phyloP scores from a whole-genome alignment of 1,140 invertebrate species.

The Stegodyphus dumicola region DNA sequence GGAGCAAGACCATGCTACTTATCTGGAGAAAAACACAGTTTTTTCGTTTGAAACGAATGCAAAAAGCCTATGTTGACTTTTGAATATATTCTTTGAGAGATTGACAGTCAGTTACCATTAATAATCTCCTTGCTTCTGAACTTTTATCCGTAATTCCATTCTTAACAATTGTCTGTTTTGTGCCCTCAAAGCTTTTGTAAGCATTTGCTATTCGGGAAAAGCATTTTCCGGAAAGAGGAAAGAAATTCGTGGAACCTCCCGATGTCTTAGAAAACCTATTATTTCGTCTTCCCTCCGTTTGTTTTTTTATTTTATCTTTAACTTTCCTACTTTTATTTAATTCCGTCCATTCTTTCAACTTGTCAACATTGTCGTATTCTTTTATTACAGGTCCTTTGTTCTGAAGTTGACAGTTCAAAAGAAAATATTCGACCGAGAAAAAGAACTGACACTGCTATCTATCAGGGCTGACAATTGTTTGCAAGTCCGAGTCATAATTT shows the following conservation, averaged over 20 bases:
- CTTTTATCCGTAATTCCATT: too few species aligned
- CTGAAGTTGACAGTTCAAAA: background rate
- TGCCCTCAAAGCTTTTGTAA: slow-evolving; percentile 13
- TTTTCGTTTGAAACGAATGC: too few species aligned
- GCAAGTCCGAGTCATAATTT: background rate
- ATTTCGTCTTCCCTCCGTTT: slow-evolving; percentile 8
- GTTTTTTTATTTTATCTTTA: background rate
- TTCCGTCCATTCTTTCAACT: slow-evolving; percentile 25
- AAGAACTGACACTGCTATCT: background rate
- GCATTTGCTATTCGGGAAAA: slow-evolving; percentile 34
- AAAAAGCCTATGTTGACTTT: too few species aligned
- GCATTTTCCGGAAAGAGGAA: slow-evolving; percentile 21
- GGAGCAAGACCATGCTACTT: too few species aligned
- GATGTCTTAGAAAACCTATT: slow-evolving; percentile 26
- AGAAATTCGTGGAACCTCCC: slow-evolving; percentile 4
- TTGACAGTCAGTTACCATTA: too few species aligned
- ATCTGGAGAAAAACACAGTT: too few species aligned
- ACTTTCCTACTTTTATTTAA: slow-evolving; percentile 22
- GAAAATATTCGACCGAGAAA: slow-evolving; percentile 15
- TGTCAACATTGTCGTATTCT: slow-evolving; percentile 31
- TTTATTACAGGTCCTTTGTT: slow-evolving; percentile 32
- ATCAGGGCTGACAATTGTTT: slow-evolving; percentile 35
- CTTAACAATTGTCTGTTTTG: background rate
- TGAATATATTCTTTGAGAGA: too few species aligned
- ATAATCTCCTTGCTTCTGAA: too few species aligned